Evolutionary conservation across 2,113 vertebrate genomes (phyloP).

Genomic region (Octodon degus): DNA sequence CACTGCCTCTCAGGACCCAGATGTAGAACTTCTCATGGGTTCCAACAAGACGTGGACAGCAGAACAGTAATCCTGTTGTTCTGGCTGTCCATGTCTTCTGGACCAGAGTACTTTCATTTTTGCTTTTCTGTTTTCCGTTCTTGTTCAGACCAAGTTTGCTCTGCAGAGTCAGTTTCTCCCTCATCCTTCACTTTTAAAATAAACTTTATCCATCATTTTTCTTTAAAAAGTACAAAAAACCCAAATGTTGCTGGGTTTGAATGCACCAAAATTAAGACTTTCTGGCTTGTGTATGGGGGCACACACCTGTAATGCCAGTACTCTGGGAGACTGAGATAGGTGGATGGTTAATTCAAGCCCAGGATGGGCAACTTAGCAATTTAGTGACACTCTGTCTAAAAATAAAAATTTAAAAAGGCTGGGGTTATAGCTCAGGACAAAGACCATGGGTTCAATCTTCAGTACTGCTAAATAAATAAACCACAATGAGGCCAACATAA

Average conservation of each 20-base stretch:
- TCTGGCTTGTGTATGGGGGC: background rate
- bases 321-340: background rate
- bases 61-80: background rate
- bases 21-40: background rate
- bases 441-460: background rate
- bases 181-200: background rate
- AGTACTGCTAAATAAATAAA: background rate
- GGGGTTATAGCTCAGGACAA: background rate
- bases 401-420: background rate
- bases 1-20: background rate
- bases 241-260: background rate
- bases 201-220: background rate
- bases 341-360: background rate
- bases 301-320: background rate
- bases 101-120: background rate
- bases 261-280: background rate
- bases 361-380: background rate
- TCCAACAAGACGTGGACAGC: background rate
- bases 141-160: background rate
- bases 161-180: background rate
- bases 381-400: background rate
- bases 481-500: background rate
- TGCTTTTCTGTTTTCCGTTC: background rate
- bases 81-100: background rate
- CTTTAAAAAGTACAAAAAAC: background rate